Evolutionary conservation across 2,113 vertebrate species (phyloP).

Genomic region (Notarius lentiginosus): DNA sequence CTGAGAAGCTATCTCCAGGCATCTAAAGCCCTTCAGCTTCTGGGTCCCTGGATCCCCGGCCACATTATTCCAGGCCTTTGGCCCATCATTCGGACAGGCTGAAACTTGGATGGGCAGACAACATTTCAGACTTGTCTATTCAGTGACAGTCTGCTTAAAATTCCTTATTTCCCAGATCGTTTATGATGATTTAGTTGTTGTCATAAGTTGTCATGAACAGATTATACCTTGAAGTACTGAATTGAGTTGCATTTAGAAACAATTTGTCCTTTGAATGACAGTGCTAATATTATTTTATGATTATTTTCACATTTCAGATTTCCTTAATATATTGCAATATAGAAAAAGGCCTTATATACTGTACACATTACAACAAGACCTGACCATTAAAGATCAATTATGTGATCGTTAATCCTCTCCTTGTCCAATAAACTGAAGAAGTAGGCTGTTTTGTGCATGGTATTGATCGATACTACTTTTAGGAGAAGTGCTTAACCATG

Average conservation of each 20-base stretch:
- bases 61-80: too few relatives aligned
- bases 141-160: too few relatives aligned
- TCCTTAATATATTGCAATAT: not conserved
- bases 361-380: not conserved
- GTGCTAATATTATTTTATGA: not conserved
- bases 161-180: too few relatives aligned
- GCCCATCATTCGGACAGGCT: too few relatives aligned
- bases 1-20: too few relatives aligned
- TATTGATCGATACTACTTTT: not conserved
- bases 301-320: not conserved
- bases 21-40: too few relatives aligned
- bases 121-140: too few relatives aligned
- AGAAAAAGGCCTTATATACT: not conserved
- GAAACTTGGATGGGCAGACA: too few relatives aligned
- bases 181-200: not conserved
- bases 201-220: not conserved
- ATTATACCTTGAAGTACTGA: not conserved
- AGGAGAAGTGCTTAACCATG: not conserved
- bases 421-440: not conserved
- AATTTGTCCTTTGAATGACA: not conserved
- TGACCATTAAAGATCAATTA: not conserved
- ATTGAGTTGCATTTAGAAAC: not conserved
- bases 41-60: too few relatives aligned
- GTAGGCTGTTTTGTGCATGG: not conserved
- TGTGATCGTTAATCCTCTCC: not conserved